Base-by-base conservation (phyloP, 2,888 invertebrate genomes). In the Cantharis lateralis region DNA sequence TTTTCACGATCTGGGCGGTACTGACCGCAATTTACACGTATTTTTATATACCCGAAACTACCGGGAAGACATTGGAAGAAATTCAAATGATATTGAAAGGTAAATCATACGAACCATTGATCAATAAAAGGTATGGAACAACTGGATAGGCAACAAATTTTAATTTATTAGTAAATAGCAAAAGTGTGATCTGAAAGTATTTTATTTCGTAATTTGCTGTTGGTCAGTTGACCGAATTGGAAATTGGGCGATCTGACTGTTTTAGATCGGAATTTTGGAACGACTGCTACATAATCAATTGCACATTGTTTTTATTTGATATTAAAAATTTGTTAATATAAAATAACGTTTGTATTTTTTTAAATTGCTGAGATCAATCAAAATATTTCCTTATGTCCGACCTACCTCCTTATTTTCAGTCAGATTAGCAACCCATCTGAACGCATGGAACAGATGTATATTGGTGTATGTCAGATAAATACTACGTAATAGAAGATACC, bases 61-160 rank as follows among this genome's bases (percentile, higher is more conserved):
- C 64, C 0, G 64, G 64, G 16, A 66, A 66, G 20, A 66, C 64
- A 9, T 66, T 66, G 64, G 64, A 66, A 66, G 64, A 66, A 20
- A 66, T 66, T n/a, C 64, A 66, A 66, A 66, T 66, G 64, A 20
- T 66, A 66, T n/a, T 66, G 15, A 66, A 66, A 66, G 64, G 64
- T 20, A 18, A 66, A 24, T n/a, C 16, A 10, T 66, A 66, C 4
- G 20, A 20, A 66, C 64, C n/a, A 7, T 9, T 66, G 3, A n/a
- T 9, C n/a, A 20, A 24, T 66, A n/a, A 18, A 20, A 66, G 24
- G 20, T 66, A 66, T 66, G 64, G 64, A 66, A 20, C 64, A n/a
- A 66, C 48, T 2, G 48, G 48, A n/a, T 48, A n/a, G n/a, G n/a
- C n/a, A 9, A 7, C 7, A 48, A 48, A n/a, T 48, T 48, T 48